phyloP scores from a whole-genome alignment of 2,888 invertebrate genomes.

The Coelinius sp. region DNA sequence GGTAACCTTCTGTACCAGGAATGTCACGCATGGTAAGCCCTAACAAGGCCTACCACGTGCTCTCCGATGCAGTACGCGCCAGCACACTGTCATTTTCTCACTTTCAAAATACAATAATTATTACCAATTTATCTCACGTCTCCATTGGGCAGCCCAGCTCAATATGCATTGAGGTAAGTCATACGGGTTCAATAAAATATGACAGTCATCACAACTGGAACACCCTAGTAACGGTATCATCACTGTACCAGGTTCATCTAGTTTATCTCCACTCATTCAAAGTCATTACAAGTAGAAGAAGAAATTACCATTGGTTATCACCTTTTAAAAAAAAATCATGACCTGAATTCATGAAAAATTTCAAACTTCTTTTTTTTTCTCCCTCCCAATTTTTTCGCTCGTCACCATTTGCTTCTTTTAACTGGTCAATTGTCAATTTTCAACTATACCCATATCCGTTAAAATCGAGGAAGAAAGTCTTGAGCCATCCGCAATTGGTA shows the following conservation, averaged over 20 bases:
- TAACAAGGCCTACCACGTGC: slow-evolving; percentile 47
- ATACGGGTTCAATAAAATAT: not conserved
- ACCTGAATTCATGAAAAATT: not conserved
- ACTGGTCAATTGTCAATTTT: slow-evolving; percentile 22
- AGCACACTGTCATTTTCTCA: slow-evolving; percentile 46
- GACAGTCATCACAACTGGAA: slow-evolving; percentile 10
- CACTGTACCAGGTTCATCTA: slow-evolving; percentile 13
- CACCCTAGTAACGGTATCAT: slow-evolving; percentile 10
- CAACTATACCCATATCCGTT: slow-evolving; percentile 31
- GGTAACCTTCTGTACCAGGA: slow-evolving; percentile 46
- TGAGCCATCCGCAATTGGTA: slow-evolving; percentile 42
- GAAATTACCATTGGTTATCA: not conserved
- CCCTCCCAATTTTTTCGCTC: not conserved
- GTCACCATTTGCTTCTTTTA: not conserved
- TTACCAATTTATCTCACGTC: slow-evolving; percentile 12
- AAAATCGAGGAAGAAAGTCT: slow-evolving; percentile 45
- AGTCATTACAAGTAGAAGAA: not conserved
- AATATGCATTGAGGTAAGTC: not conserved
- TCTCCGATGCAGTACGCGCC: slow-evolving; percentile 39
- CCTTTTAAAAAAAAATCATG: not conserved
- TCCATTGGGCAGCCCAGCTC: not conserved
- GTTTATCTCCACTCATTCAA: slow-evolving; percentile 8
- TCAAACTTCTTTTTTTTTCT: slow-evolving; percentile 1
- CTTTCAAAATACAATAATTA: slow-evolving; percentile 45
- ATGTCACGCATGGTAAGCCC: slow-evolving; percentile 46